Base-by-base conservation (phyloP, 2,113 vertebrate genomes). In the Gadus chalcogrammus region DNA sequence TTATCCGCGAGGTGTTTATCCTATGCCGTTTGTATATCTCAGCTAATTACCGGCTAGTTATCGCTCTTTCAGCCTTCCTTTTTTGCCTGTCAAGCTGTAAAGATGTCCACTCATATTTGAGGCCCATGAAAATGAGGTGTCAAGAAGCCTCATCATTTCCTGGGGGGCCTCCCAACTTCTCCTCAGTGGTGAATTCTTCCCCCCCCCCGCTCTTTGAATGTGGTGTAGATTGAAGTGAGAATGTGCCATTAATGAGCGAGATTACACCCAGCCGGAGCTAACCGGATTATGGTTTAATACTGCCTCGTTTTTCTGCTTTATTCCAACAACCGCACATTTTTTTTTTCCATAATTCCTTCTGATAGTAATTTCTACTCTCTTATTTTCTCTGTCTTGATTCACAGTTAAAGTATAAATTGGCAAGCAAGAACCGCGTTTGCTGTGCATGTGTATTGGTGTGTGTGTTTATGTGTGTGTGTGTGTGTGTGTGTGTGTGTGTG, bases 221-320 rank as follows among this genome's bases (percentile, higher is more conserved):
- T 73, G 71, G 70, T 67, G 71, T 75, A 85, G 88, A 82, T 88
- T 88, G 84, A 81, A 76, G 60, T 22, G 71, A 56, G 76, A 76
- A 71, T 70, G 63, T 77, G 78, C 71, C 84, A 85, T 83, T 87
- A 89, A 90, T 88, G 85, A 87, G 76, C 24, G 20, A 83, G 81
- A 88, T 91, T 90, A 88, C 83, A 87, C 72, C 70, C 79, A 77
- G 72, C 78, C 78, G 58, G 82, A 66, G 22, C 85, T 88, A 90
- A 91, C 79, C 48, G 77, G 89, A 90, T 90, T 88, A 89, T 38
- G 58, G 68, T 75, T 87, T 79, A 81, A 89, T 84, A 76, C 78
- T 61, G 77, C 79, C 81, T 70, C 71, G 74, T 85, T 85, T 84
- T 72, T 65, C 71, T 65, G 20, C 22, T 58, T 75, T 68, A 67